Evolutionary conservation across 2,888 invertebrate genomes (phyloP), one percentile per base, ranked within the genome.

Genomic region (Arenicola marina): DNA sequence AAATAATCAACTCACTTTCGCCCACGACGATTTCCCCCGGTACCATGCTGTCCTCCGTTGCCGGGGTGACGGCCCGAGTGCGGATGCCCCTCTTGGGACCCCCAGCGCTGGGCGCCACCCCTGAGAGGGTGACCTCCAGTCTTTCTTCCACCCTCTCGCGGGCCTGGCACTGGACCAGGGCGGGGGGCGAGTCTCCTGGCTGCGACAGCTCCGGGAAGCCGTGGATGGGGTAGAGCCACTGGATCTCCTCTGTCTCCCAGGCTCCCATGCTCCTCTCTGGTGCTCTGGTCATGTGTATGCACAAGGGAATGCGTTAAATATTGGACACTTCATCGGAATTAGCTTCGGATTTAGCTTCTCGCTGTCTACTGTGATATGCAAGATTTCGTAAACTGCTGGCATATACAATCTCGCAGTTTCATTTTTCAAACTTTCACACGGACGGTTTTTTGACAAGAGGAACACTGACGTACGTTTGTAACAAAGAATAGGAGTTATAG

Each of bases 221-320:
- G 43, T 77, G 74, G 38, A 83, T 71, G 0, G 81, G 82, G 68
- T 76, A 83, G 33, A 77, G 59, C 83, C 83, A 83, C 44, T 74
- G 66, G 4, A 83, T 76, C 54, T 78, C 76, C 21, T 65, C 61
- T 7, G 4, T 28, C 33, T 56, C 34, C 56, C 56, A 56, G 7
- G 11, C 26, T 15, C 28, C 29, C 15, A 31, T 7, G 11, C 29
- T 53, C 11, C 31, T 7, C 31, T 53, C 31, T 11, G 53, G 53
- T 7, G 29, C 31, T 53, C 29, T 53, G 38, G 18, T 53, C n/a
- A n/a, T n/a, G n/a, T n/a, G n/a, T n/a, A n/a, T n/a, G n/a, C n/a
- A n/a, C n/a, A n/a, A n/a, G n/a, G n/a, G n/a, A n/a, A n/a, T n/a
- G n/a, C n/a, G n/a, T n/a, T n/a, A n/a, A n/a, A n/a, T n/a, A n/a